Evolutionary conservation across 2,113 vertebrate species (phyloP).

Genomic region (Trogon surrucura): DNA sequence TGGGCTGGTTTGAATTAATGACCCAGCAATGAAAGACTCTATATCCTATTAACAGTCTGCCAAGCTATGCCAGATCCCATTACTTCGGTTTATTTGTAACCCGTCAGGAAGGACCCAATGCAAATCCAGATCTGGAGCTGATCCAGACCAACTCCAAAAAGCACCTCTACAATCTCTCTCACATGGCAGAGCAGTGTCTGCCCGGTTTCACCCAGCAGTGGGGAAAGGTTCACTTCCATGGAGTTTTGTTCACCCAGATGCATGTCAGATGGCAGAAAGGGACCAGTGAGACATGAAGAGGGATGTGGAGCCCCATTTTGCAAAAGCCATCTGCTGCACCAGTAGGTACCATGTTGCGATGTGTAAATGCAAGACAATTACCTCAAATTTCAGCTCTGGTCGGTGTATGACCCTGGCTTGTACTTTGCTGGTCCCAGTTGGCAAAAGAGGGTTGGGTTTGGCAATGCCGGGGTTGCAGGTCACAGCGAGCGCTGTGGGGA

Average conservation of each 20-base stretch:
- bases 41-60: conserved; percentile 41
- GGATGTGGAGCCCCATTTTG: background rate
- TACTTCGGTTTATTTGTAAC: conserved; percentile 55
- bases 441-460: background rate
- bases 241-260: background rate
- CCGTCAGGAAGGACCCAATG: background rate
- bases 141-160: conserved; percentile 17
- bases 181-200: accelerated
- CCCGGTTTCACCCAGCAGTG: background rate
- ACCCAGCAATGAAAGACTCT: conserved; percentile 37
- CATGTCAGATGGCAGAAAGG: accelerated
- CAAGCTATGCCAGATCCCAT: conserved; percentile 32
- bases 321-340: background rate
- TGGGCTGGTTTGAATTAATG: conserved; percentile 48
- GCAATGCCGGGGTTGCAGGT: background rate
- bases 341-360: accelerated
- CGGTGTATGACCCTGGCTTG: background rate
- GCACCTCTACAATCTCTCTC: background rate
- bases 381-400: background rate
- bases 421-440: background rate
- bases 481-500: accelerated
- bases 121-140: conserved; percentile 45
- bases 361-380: background rate
- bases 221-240: background rate
- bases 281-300: background rate